Conservation (phyloP, 2,888 invertebrate genomes). For the Ommatoiulus sabulosus region DNA sequence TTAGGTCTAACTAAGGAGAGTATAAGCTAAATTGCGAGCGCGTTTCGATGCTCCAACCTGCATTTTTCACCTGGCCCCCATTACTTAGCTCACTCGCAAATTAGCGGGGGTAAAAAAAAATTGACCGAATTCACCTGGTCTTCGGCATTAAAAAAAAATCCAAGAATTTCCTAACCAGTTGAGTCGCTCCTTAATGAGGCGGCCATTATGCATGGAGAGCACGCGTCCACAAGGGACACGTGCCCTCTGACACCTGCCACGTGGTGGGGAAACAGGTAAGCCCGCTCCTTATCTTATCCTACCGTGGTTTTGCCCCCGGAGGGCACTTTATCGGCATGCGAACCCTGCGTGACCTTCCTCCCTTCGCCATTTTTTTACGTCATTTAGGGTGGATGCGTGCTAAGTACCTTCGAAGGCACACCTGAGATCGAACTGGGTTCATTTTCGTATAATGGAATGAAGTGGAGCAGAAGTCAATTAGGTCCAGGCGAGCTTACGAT, state of each 20-base stretch:
- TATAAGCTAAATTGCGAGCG: not conserved
- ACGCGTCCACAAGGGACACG: not conserved
- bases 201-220: slow-evolving; percentile 5
- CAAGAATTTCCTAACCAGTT: not conserved
- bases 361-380: not conserved
- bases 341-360: not conserved
- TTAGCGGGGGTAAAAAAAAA: not conserved
- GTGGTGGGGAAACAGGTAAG: not conserved
- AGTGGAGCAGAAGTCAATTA: not conserved
- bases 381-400: not conserved
- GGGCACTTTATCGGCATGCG: not conserved
- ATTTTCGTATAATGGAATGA: not conserved
- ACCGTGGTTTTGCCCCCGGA: not conserved
- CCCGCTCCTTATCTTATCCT: not conserved
- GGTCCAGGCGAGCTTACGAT: not conserved
- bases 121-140: not conserved
- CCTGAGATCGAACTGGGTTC: not conserved
- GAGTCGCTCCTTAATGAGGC: not conserved
- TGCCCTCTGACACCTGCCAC: slow-evolving; percentile 19
- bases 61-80: slow-evolving; percentile 12
- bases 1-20: not conserved
- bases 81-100: slow-evolving; percentile 3
- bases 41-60: not conserved
- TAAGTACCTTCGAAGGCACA: not conserved
- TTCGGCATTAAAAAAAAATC: not conserved